Base-by-base conservation (phyloP, 1,140 invertebrate species). In the Contarinia nasturtii region DNA sequence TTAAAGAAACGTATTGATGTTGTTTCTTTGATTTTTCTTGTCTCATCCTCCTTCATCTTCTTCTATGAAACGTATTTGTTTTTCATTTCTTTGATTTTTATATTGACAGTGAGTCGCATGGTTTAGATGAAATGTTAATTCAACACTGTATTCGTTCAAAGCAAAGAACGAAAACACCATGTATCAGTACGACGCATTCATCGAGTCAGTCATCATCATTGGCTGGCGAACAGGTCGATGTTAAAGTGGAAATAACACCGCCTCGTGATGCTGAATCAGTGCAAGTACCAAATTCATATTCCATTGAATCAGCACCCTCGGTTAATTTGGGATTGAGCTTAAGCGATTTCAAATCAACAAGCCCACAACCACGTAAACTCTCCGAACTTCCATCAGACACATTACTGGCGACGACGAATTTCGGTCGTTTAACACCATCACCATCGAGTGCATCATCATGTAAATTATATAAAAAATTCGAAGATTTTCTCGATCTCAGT, bases 401-500 rank as follows among this genome's bases (percentile, higher is more conserved):
- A 45, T 50, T 64, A 11, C 47, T 64, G 12, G 59, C 61, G 1
- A 54, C 54, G 15, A 10, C 27, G 27, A 61, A 53, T 46, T 64
- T 64, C 11, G 61, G 63, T 51, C 57, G 61, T 8, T 42, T 61
- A 44, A 46, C 45, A 41, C 61, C 61, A 12, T 59, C 49, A 43
- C 47, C 47, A 3, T 61, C 61, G 2, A 56, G 56, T 7, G 57
- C 57, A 2, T 61, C 61, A 11, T 60, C 59, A 7, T 60, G 58
- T 0, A 49, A 61, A 0, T 47, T 64, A 2, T 64, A 63, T 45
- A 64, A 64, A 48, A 61, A 61, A 49, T 56, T 64, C 17, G 61
- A 63, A 52, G 61, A 63, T 51, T 61, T 64, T 54, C 75, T 77
- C 51, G 79, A 82, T 54, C 61, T 82, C 10, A 80, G 78, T 50